These are phyloP conservation scores for Seriola aureovittata DNA, from an alignment of 2,113 vertebrate species.

Conservation along the genomic window DNA sequence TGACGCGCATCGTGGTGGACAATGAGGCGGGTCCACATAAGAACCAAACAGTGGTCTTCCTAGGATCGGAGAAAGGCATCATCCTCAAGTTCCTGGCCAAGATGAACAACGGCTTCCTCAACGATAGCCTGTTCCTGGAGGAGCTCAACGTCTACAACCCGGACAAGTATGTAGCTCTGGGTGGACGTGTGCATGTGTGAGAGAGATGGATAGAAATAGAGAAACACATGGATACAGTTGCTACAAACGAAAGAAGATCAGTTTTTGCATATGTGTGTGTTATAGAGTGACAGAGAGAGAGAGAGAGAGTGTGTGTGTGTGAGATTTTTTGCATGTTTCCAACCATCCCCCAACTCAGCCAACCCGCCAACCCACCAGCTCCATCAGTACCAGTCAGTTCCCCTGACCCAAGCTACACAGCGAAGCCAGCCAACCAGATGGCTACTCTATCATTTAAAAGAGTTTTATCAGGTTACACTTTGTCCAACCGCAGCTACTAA, in stretches of 20 bases:
- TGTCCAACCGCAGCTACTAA: conserved; percentile 78
- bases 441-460: conserved; percentile 83
- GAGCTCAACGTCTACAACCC: conserved; percentile 97
- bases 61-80: conserved; percentile 98
- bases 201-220: conserved; percentile 22
- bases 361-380: conserved; percentile 70
- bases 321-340: conserved; percentile 56
- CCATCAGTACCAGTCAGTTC: conserved; percentile 63
- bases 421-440: conserved; percentile 76
- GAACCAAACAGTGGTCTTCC: conserved; percentile 96
- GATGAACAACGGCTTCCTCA: conserved; percentile 92
- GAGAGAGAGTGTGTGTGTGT: background rate
- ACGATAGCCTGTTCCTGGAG: conserved; percentile 97
- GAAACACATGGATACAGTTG: conserved; percentile 64
- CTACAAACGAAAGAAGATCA: conserved; percentile 51
- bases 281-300: conserved; percentile 6
- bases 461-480: conserved; percentile 85
- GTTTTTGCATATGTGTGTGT: conserved; percentile 36
- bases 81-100: conserved; percentile 97
- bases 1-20: conserved; percentile 97
- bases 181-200: background rate
- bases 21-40: conserved; percentile 90
- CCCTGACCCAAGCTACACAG: conserved; percentile 66
- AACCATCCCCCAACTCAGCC: conserved; percentile 58
- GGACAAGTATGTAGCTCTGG: conserved; percentile 90